Evolutionary conservation across 2,113 vertebrate species (phyloP).

Genomic region (Bubo bubo): DNA sequence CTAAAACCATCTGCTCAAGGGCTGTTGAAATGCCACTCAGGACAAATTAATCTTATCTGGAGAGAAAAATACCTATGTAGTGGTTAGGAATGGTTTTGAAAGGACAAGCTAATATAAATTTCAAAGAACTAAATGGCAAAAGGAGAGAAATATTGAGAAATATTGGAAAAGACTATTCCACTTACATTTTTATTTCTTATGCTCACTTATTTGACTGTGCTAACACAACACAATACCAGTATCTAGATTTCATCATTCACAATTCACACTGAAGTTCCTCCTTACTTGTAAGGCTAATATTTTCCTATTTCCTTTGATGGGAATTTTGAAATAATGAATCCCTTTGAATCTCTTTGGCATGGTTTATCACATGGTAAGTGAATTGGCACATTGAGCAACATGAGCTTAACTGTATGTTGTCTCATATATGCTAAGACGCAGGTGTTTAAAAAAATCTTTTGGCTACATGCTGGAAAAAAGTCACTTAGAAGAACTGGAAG

Average conservation of each 20-base stretch:
- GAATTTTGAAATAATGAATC: not conserved
- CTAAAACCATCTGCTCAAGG: conserved; percentile 46
- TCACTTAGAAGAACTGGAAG: not conserved
- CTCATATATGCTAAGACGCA: not conserved
- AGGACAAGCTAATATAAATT: not conserved
- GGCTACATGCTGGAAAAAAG: not conserved
- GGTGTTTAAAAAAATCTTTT: not conserved
- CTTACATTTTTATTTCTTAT: not conserved
- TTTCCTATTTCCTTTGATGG: not conserved
- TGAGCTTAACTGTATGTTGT: not conserved
- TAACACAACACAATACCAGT: not conserved
- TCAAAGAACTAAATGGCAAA: not conserved
- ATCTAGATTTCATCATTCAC: not conserved
- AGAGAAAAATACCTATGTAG: conserved; percentile 7
- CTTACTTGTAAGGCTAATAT: not conserved
- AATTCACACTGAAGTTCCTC: not conserved
- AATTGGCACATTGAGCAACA: not conserved
- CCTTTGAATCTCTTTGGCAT: not conserved
- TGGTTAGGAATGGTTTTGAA: conserved; percentile 1
- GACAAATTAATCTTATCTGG: conserved; percentile 25
- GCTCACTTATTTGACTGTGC: not conserved
- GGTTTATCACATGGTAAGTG: not conserved
- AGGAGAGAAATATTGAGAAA: not conserved
- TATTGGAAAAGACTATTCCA: not conserved
- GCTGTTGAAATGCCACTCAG: conserved; percentile 42